Base-by-base conservation (phyloP, 37 sponge, comb jelly and placozoan genomes). In the Ianthella basta region DNA sequence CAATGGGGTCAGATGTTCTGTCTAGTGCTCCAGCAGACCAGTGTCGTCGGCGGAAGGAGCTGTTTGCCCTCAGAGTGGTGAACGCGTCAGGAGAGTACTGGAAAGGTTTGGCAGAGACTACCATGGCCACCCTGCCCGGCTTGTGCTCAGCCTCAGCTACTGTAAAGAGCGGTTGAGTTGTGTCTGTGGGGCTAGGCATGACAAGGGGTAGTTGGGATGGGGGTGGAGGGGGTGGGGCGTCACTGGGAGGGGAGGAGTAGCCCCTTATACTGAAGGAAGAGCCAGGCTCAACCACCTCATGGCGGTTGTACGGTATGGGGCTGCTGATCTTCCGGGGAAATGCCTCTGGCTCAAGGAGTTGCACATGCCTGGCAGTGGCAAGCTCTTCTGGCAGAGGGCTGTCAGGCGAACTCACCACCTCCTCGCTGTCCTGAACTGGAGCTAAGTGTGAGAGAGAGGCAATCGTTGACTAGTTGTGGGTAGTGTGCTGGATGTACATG, bases 231-330 rank as follows among this genome's bases (percentile, higher is more conserved):
- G 29, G 35, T 15, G 18, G 35, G 29, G 18, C 34, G 1, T 69
- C 70, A 30, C 34, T 69, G 70, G 70, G 25, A 40, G 78, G 32
- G 4, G 64, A 61, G 27, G 64, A 61, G 50, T 40, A 75, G 5
- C 78, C 40, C 40, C 78, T 36, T 3, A 75, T 14, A 41, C 40
- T 39, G 54, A 75, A 75, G 54, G 78, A 75, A 2, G 44, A 25
- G 16, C 54, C 40, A 10, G 23, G 6, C 23, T 75, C 78, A 4
- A 75, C 34, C 27, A 27, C 25, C 25, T 50, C 78, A 21, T 40
- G 78, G 38, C 54, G 78, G n/a, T 36, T 30, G 32, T 30, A 36
- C 2, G 78, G 78, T 19, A 75, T 75, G 3, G 78, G 54, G n/a
- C 53, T 75, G 38, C 78, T 75, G 44, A 75, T 53, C 25, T 75